Base-by-base conservation (phyloP, 2,888 invertebrate species). In the Gymnosoma rotundatum region DNA sequence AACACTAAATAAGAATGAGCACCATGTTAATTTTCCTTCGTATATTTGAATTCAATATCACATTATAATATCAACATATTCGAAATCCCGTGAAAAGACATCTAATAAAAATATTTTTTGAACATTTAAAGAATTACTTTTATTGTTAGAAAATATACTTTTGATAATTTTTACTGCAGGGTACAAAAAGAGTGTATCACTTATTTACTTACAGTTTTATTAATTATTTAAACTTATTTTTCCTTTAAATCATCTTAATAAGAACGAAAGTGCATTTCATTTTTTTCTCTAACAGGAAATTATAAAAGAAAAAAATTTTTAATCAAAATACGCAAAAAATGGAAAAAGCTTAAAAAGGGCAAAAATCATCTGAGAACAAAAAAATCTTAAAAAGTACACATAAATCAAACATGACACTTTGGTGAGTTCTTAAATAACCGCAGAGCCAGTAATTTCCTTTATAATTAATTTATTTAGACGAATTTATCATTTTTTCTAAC, bases 381-480 rank as follows among this genome's bases (percentile, higher is more conserved):
- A 42, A 69, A 42, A 21, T 10, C 20, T 18, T 52, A 60, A 66
- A 61, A 67, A n/a, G 48, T 78, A 21, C n/a, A 6, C 56, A 86
- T 87, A 86, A 86, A 86, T 87, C 84, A 86, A 76, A 60, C 45
- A 66, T 48, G 50, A 63, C 81, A 63, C 32, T 81, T 69, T 69
- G 76, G 75, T 66, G 61, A 86, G 86, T 86, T 86, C 81, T 85
- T 85, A 84, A 87, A 87, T 86, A 86, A 87, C 85, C 85, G 42
- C 83, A 85, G 70, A 76, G 64, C 73, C 81, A 83, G 89, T 89
- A 89, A 90, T 91, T 90, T 90, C 89, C 90, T 74, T 64, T 42
- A 90, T 90, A 90, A 91, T 90, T 90, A 91, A 90, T 90, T 91
- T 90, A 87, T 88, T 89, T 88, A 83, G 86, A 85, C 86, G 78